Conservation (phyloP, 2,888 invertebrate genomes). For the Alitta virens region DNA sequence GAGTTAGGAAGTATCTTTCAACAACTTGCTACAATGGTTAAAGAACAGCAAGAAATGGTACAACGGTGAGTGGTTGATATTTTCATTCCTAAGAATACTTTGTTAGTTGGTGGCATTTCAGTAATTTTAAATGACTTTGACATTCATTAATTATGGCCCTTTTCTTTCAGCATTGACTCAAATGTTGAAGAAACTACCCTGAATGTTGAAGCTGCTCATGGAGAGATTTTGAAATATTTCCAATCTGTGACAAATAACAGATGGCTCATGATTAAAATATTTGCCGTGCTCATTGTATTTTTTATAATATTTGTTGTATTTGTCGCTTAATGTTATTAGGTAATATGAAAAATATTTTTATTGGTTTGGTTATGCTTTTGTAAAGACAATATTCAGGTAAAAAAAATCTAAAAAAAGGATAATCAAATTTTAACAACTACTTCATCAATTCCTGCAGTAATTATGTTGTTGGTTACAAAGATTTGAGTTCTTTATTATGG, state of each 20-base stretch:
- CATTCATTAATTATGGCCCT: too few species aligned
- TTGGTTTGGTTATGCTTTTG: too few species aligned
- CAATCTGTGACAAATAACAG: slow-evolving; percentile 94
- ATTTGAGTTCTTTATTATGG: too few species aligned
- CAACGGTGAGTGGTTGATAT: slow-evolving; percentile 65
- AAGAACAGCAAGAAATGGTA: slow-evolving; percentile 97
- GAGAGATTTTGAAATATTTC: slow-evolving; percentile 96
- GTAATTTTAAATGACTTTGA: too few species aligned
- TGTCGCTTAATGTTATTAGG: slow-evolving; percentile 68
- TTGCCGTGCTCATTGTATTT: slow-evolving; percentile 96
- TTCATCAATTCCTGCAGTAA: too few species aligned
- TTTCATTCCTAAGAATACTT: too few species aligned
- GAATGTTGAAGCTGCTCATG: slow-evolving; percentile 96
- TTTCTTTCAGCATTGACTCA: slow-evolving; percentile 85
- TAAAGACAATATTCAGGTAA: too few species aligned
- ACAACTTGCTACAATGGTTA: slow-evolving; percentile 82
- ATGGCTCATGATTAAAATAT: slow-evolving; percentile 99
- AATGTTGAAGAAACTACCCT: slow-evolving; percentile 93
- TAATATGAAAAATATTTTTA: too few species aligned
- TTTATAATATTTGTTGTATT: slow-evolving; percentile 98
- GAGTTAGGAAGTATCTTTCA: slow-evolving; percentile 98
- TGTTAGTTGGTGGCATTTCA: too few species aligned
- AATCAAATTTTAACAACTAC: too few species aligned
- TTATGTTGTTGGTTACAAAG: too few species aligned
- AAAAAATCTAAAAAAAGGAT: too few species aligned